Conservation (phyloP, 2,797 vertebrate species). For the Acipenser transmontanus region DNA sequence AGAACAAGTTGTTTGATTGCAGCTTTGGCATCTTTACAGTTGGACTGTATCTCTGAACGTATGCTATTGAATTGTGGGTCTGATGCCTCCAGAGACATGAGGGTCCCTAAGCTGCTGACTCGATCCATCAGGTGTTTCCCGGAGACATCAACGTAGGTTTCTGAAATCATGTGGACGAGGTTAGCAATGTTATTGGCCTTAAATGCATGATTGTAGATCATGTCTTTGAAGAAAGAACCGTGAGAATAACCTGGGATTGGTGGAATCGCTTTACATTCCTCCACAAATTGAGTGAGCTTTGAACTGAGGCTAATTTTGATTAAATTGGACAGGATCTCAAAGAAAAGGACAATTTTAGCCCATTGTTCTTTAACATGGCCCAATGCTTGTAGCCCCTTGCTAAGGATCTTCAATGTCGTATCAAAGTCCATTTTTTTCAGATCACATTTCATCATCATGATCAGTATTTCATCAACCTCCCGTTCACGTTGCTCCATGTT, state of each 20-base stretch:
- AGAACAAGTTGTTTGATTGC: background rate
- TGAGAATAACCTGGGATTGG: background rate
- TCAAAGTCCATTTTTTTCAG: background rate
- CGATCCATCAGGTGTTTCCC: too few relatives aligned
- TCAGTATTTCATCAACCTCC: background rate
- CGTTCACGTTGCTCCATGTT: background rate
- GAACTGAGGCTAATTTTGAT: constrained; percentile 4
- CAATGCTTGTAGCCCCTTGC: constrained; percentile 25
- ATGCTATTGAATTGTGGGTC: too few relatives aligned
- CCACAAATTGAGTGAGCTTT: too few relatives aligned
- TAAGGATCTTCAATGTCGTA: background rate
- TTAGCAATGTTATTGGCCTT: background rate
- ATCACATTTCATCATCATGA: background rate
- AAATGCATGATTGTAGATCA: constrained; percentile 7
- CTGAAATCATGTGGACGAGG: constrained; percentile 10
- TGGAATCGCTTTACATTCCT: background rate
- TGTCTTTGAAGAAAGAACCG: constrained; percentile 2
- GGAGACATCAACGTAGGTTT: constrained; percentile 3
- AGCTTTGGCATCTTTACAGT: background rate
- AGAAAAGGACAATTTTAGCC: constrained; percentile 31
- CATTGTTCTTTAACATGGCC: constrained; percentile 27
- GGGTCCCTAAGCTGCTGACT: too few relatives aligned
- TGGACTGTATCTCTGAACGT: background rate
- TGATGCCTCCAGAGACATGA: too few relatives aligned
- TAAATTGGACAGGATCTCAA: constrained; percentile 26